Conservation (phyloP, 2,113 vertebrate genomes). For the Petaurus breviceps region DNA sequence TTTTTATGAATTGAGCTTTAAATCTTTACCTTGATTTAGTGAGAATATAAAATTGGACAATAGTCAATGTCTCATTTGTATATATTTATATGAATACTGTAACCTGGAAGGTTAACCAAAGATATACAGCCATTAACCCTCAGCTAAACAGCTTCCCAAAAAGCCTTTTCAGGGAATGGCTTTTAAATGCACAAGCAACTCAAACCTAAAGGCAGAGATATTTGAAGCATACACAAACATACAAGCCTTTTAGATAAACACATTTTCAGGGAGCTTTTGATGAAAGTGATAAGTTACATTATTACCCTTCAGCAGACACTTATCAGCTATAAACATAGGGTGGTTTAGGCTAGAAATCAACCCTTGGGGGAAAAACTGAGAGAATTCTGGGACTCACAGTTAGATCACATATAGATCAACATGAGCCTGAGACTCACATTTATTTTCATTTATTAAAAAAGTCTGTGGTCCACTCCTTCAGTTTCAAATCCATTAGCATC, state of each 20-base stretch:
- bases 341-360: conserved; percentile 69
- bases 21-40: conserved; percentile 83
- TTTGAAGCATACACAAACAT: conserved; percentile 79
- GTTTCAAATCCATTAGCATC: conserved; percentile 78
- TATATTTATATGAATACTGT: conserved; percentile 67
- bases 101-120: conserved; percentile 77
- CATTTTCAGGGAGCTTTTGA: conserved; percentile 78
- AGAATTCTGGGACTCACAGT: conserved; percentile 60
- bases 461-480: conserved; percentile 75
- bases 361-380: conserved; percentile 61
- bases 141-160: conserved; percentile 79
- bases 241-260: conserved; percentile 79
- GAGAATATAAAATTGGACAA: conserved; percentile 82
- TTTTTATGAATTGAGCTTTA: conserved; percentile 81
- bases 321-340: conserved; percentile 69
- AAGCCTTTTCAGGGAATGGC: conserved; percentile 74
- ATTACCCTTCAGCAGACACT: conserved; percentile 77
- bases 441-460: conserved; percentile 78
- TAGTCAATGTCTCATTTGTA: conserved; percentile 83
- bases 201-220: conserved; percentile 76
- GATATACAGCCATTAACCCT: conserved; percentile 75
- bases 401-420: conserved; percentile 70
- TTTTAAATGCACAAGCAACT: conserved; percentile 74
- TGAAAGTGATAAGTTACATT: conserved; percentile 76
- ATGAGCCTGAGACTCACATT: conserved; percentile 71